Percentiles rank a stretch among this genome's conserved stretches.
Evolutionary conservation across 2,113 vertebrate genomes (phyloP).

Genomic region (Tursiops truncatus): DNA sequence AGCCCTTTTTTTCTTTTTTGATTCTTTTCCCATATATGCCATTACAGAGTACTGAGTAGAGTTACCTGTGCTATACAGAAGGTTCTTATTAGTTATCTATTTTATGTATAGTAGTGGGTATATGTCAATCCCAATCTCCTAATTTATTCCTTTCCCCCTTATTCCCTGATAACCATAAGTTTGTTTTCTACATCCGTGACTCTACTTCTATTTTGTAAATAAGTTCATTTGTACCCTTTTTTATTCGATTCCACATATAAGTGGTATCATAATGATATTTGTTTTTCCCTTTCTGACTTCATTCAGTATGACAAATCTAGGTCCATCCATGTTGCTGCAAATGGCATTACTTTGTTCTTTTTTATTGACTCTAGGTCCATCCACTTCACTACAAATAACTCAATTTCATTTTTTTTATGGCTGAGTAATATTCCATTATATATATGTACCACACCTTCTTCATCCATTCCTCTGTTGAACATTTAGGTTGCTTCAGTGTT

Average conservation of each 20-base stretch:
- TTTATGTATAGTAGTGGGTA: not conserved
- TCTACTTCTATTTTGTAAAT: not conserved
- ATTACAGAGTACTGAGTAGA: too few relatives aligned
- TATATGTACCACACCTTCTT: not conserved
- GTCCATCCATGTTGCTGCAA: not conserved
- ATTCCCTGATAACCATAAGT: not conserved
- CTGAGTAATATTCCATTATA: too few relatives aligned
- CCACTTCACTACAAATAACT: too few relatives aligned
- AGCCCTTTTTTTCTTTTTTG: too few relatives aligned
- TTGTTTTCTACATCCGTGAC: not conserved
- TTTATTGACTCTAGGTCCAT: not conserved
- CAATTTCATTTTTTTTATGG: too few relatives aligned
- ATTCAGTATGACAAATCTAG: not conserved
- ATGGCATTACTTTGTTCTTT: not conserved
- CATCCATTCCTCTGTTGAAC: not conserved
- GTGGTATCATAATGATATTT: not conserved
- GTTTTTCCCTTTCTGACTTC: not conserved
- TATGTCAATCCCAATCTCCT: not conserved
- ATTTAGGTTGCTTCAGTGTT: not conserved
- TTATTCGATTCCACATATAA: not conserved
- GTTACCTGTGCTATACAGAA: not conserved
- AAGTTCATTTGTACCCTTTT: not conserved
- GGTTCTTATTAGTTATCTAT: not conserved
- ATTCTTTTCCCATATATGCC: too few relatives aligned
- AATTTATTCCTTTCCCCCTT: not conserved